Conservation (phyloP, 1,140 invertebrate species). For the Drosophila cardini region DNA sequence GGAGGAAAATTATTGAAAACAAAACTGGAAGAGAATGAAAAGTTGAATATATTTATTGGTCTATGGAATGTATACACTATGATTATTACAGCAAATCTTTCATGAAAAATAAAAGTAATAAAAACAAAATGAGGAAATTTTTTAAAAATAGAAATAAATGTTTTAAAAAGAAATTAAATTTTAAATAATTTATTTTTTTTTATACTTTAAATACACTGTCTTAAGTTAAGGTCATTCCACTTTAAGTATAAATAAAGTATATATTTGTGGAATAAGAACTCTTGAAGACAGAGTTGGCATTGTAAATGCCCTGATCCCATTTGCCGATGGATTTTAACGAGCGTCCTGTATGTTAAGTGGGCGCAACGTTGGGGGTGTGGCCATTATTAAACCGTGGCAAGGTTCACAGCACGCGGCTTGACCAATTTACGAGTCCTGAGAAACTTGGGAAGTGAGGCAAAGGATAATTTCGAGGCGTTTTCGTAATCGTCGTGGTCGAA, state of each 20-base stretch:
- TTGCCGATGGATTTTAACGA: conserved; percentile 68
- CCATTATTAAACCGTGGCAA: background rate
- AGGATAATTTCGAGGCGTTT: conserved; percentile 37
- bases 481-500: background rate
- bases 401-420: conserved; percentile 52
- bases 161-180: too few species aligned
- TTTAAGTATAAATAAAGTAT: conserved; percentile 31
- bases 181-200: too few species aligned
- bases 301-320: conserved; percentile 47
- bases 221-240: conserved; percentile 2
- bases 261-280: conserved; percentile 21
- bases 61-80: conserved; percentile 34
- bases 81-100: too few species aligned
- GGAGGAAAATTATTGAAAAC: conserved; percentile 62
- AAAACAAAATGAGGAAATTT: too few species aligned
- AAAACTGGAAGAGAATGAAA: conserved; percentile 16
- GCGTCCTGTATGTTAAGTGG: conserved; percentile 7
- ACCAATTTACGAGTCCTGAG: conserved; percentile 53
- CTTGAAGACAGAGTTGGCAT: conserved; percentile 23
- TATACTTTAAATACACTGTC: background rate
- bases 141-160: too few species aligned
- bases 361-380: background rate
- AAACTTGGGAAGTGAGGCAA: conserved; percentile 4
- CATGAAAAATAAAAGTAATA: too few species aligned
- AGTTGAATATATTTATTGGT: background rate